phyloP scores from a whole-genome alignment of 2,888 invertebrate genomes.

The Agrochola litura region DNA sequence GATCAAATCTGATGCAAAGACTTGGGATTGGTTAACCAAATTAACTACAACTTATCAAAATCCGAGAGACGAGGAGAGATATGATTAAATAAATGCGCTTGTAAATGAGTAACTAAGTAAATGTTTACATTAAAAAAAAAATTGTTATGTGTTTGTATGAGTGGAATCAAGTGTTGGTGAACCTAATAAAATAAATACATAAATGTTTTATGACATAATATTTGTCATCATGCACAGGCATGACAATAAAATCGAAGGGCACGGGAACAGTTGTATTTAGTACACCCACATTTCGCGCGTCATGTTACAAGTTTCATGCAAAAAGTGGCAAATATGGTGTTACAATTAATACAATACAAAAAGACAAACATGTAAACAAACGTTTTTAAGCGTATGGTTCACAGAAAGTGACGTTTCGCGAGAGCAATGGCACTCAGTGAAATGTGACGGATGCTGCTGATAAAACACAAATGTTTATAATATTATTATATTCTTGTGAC shows the following conservation, averaged over 20 bases:
- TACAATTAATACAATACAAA: not conserved
- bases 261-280: not conserved
- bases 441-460: slow-evolving; percentile 63
- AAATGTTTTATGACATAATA: not conserved
- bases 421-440: slow-evolving; percentile 64
- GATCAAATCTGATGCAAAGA: not conserved
- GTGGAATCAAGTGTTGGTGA: too few species aligned
- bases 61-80: not conserved
- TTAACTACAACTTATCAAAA: not conserved
- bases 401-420: slow-evolving; percentile 45
- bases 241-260: not conserved
- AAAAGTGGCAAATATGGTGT: not conserved
- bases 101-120: too few species aligned
- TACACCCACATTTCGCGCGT: not conserved
- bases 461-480: slow-evolving; percentile 49
- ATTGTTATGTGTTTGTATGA: too few species aligned
- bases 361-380: not conserved
- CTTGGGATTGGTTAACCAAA: not conserved
- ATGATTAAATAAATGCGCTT: not conserved
- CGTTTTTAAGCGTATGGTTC: not conserved
- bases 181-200: too few species aligned
- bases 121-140: too few species aligned
- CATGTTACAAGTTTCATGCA: not conserved
- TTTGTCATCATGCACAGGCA: not conserved
- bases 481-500: slow-evolving; percentile 33